Base-by-base conservation (phyloP, 2,888 invertebrate species). In the Pegoplata infirma region DNA sequence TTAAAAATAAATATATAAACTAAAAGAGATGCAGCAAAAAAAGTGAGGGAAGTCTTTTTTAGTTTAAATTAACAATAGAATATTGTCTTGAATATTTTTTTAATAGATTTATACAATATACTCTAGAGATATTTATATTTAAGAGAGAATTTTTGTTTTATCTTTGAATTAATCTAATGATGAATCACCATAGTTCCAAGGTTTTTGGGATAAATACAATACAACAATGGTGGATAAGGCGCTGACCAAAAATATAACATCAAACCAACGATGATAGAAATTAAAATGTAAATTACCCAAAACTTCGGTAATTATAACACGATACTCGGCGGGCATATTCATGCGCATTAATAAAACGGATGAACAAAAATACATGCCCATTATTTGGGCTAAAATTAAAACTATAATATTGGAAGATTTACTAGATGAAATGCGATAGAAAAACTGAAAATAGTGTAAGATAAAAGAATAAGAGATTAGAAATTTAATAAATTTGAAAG, bases 301-400 rank as follows among this genome's bases (percentile, higher is more conserved):
- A 0, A 99, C 99, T 91, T 93, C 92, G 0, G 92, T 92, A 68
- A 93, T 92, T 59, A 99, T 99, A 55, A 94, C 94, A 40, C 99
- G 92, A 89, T 99, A 99, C 88, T 99, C 98, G 0, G 96, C 93
- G 0, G 99, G 99, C 97, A 99, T 98, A 88, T 99, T 99, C 99
- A 99, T 99, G 28, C 99, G 91, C 94, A 99, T 97, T 46, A 99
- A 90, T 0, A 99, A 92, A 0, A 99, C 99, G 0, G 97, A 98
- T 0, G 98, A 98, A 66, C 99, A 97, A 90, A 99, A 99, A 88
- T 99, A 99, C 99, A 99, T 99, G 44, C 99, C 99, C 99, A 99
- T 99, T 84, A 99, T 96, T 91, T 99, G 98, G 1, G 99, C 99
- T 49, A 99, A 91, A 81, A 98, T 94, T 61, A 99, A 90, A 3